phyloP scores from a whole-genome alignment of 2,113 vertebrate species.

The Zosterops japonicus region DNA sequence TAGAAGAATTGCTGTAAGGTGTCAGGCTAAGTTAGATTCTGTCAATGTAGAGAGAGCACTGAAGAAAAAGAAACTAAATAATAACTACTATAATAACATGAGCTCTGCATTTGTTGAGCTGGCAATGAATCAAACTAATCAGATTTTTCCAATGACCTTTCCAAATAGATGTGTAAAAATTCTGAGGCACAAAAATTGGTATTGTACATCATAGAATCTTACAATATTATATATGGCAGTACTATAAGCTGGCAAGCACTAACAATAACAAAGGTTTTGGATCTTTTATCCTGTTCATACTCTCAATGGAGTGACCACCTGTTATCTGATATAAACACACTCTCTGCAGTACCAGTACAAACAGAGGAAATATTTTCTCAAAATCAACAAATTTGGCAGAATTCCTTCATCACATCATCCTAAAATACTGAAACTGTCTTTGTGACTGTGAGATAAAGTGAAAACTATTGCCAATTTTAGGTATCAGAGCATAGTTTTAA shows the following conservation, averaged over 20 bases:
- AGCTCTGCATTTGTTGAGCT: not conserved
- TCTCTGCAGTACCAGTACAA: not conserved
- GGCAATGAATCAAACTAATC: slow-evolving; percentile 32
- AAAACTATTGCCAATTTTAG: slow-evolving; percentile 19
- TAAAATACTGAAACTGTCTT: not conserved
- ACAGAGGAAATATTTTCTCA: not conserved
- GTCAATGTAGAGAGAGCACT: not conserved
- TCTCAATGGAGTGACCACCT: not conserved
- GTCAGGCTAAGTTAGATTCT: not conserved
- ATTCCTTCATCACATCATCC: not conserved
- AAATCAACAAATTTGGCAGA: slow-evolving; percentile 23
- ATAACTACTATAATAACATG: not conserved
- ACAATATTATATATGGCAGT: slow-evolving; percentile 1
- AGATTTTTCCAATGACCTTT: slow-evolving; percentile 38
- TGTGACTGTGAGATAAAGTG: slow-evolving; percentile 3
- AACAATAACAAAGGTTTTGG: not conserved
- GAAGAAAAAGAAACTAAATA: slow-evolving; percentile 8
- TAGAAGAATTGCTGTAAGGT: not conserved
- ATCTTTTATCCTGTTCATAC: not conserved
- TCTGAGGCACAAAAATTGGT: slow-evolving; percentile 2
- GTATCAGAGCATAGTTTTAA: slow-evolving; percentile 34
- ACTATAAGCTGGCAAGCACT: not conserved
- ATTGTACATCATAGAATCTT: not conserved
- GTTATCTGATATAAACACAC: not conserved
- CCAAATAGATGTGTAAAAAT: slow-evolving; percentile 22